These are phyloP conservation scores for Lethrus apterus DNA, from an alignment of 1,140 invertebrate genomes.

Conservation along the genomic window DNA sequence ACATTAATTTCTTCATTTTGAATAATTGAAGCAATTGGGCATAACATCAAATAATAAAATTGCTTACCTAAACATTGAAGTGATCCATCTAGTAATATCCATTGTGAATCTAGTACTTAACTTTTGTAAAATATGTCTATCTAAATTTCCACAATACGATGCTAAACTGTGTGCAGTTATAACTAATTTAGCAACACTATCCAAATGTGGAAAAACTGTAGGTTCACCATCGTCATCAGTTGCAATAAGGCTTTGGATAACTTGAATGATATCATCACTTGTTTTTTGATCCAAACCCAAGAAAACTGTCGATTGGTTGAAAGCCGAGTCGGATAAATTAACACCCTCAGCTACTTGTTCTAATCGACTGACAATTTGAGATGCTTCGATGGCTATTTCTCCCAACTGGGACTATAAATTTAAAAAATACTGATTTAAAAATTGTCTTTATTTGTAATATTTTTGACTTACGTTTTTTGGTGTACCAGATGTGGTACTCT, in stretches of 20 bases:
- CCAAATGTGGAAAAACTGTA: slow-evolving; percentile 45
- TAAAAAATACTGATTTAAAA: slow-evolving; percentile 4
- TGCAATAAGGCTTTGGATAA: slow-evolving; percentile 36
- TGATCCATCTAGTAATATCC: slow-evolving; percentile 71
- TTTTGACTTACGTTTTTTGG: slow-evolving; percentile 19
- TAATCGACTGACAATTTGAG: slow-evolving; percentile 39
- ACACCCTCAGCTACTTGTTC: slow-evolving; percentile 37
- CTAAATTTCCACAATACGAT: slow-evolving; percentile 64
- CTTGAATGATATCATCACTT: slow-evolving; percentile 35
- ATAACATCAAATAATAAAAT: slow-evolving; percentile 4
- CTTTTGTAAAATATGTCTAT: slow-evolving; percentile 59
- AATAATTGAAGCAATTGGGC: too few relatives aligned
- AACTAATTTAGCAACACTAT: slow-evolving; percentile 56
- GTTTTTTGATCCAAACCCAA: slow-evolving; percentile 35
- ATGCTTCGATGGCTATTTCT: slow-evolving; percentile 40
- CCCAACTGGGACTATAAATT: slow-evolving; percentile 31
- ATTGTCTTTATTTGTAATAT: slow-evolving; percentile 3
- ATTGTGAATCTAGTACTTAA: slow-evolving; percentile 62
- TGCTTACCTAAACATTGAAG: slow-evolving; percentile 67
- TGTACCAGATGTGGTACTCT: slow-evolving; percentile 16
- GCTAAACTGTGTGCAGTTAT: slow-evolving; percentile 67
- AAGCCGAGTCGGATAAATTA: slow-evolving; percentile 21
- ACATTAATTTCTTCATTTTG: too few relatives aligned
- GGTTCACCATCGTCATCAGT: slow-evolving; percentile 45
- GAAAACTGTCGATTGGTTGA: slow-evolving; percentile 34